Evolutionary conservation across 2,888 invertebrate genomes (phyloP), one percentile per base, ranked within the genome.

Genomic region (Holacanthella duospinosa): DNA sequence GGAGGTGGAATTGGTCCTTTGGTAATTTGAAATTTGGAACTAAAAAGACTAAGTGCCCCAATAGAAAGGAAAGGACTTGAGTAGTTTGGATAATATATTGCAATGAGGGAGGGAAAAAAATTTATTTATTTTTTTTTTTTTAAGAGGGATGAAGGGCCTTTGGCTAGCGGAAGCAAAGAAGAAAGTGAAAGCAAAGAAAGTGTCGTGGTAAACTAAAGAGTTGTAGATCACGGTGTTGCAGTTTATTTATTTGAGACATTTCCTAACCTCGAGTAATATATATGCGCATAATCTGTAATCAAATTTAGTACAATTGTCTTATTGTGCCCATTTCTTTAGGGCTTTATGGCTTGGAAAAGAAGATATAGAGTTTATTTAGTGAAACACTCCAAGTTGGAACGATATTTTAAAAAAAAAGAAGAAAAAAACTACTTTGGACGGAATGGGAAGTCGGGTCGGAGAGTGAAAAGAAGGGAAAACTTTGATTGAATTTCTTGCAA

Each of bases 231-330:
- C 64, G 56, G 54, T 57, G 63, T 62, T 58, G 58, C 58, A 62
- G 62, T 62, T 62, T 69, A 73, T 70, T 74, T 70, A 72, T 73
- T 74, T 62, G 29, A 64, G 64, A 57, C 67, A 64, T 63, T 65
- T 67, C 66, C 69, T 71, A 71, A 70, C 73, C 74, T 74, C 73
- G 66, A 66, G 71, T 73, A 70, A 74, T 74, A 74, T 74, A 74
- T 74, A 74, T 71, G 72, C 71, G 72, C 72, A 74, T 74, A 74
- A 74, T 74, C 73, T 74, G 74, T 74, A 75, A 75, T 75, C 74
- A 74, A 74, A 74, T 74, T 74, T 74, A 74, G 71, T 72, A 73
- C 74, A 74, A 74, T 74, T 74, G 74, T 74, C 73, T 74, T 73
- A 69, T 68, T 67, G 68, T 65, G 67, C 63, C 70, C 74, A 74